These are phyloP conservation scores for Epinotia bilunana DNA, from an alignment of 2,888 invertebrate genomes.

Conservation along the genomic window DNA sequence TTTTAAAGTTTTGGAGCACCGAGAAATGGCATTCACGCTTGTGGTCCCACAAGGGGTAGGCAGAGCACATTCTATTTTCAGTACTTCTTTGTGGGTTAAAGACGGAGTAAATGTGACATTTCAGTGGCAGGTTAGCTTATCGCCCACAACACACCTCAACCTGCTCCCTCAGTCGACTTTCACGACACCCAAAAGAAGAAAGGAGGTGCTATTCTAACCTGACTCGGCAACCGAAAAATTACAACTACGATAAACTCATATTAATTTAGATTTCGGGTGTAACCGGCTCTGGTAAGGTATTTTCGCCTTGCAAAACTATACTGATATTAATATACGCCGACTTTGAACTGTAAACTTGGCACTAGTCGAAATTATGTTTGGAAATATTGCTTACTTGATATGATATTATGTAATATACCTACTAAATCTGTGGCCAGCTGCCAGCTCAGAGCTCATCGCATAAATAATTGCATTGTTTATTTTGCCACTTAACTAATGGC, in stretches of 20 bases:
- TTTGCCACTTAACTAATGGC: no score
- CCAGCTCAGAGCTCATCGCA: no score
- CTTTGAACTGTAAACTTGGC: constrained; percentile 30
- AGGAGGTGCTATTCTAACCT: no score
- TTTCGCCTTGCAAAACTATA: constrained; percentile 29
- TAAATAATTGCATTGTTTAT: no score
- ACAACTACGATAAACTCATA: background rate
- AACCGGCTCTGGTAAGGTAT: background rate
- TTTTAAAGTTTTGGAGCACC: background rate
- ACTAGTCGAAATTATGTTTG: constrained; percentile 23
- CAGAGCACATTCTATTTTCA: no score
- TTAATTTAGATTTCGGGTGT: background rate
- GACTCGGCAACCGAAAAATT: background rate
- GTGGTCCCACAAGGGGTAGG: no score
- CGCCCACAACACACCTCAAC: background rate
- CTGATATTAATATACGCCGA: constrained; percentile 29
- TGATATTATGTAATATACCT: background rate
- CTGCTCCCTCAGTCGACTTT: background rate
- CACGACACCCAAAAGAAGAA: no score
- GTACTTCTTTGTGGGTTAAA: no score
- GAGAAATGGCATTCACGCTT: no score
- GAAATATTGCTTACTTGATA: constrained; percentile 19
- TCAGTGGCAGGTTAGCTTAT: no score
- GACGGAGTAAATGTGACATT: no score
- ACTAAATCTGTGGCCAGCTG: no score